These are phyloP conservation scores for Lagopus muta DNA, from an alignment of 2,113 vertebrate genomes.

Conservation along the genomic window DNA sequence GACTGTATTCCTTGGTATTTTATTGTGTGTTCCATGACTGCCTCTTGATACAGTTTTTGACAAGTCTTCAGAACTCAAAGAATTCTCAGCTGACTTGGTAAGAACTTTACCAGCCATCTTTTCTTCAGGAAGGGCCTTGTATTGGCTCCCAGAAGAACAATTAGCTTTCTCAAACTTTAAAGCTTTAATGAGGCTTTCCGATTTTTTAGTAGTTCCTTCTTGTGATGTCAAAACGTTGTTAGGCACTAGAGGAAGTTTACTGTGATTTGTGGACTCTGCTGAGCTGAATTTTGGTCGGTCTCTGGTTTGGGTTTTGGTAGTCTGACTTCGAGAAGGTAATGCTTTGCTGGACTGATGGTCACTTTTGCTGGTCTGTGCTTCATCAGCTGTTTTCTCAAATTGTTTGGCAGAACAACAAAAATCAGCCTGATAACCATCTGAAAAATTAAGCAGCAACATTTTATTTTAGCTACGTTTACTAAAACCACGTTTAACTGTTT, in stretches of 20 bases:
- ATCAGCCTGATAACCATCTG: slow-evolving; percentile 93
- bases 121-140: slow-evolving; percentile 60
- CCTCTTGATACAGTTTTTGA: slow-evolving; percentile 67
- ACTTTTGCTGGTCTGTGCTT: slow-evolving; percentile 69
- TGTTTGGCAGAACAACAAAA: slow-evolving; percentile 93
- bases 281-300: slow-evolving; percentile 72
- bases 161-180: slow-evolving; percentile 76
- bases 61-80: slow-evolving; percentile 67
- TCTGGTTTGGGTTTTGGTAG: slow-evolving; percentile 72
- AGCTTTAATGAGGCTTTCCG: slow-evolving; percentile 74
- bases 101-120: slow-evolving; percentile 65
- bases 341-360: slow-evolving; percentile 68
- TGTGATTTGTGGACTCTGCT: slow-evolving; percentile 75
- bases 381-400: slow-evolving; percentile 68
- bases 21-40: slow-evolving; percentile 63
- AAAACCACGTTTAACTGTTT: no score
- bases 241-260: slow-evolving; percentile 82
- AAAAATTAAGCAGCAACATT: slow-evolving; percentile 46
- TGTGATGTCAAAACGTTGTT: slow-evolving; percentile 78
- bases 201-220: slow-evolving; percentile 76
- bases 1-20: slow-evolving; percentile 59
- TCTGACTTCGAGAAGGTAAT: slow-evolving; percentile 61
- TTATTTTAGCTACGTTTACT: background rate
- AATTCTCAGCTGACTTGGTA: slow-evolving; percentile 67
- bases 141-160: slow-evolving; percentile 71